Percentiles rank a stretch among this genome's conserved stretches.
These are phyloP conservation scores for Lasaia peninsularis DNA, from an alignment of 1,140 invertebrate species.

Conservation along the genomic window DNA sequence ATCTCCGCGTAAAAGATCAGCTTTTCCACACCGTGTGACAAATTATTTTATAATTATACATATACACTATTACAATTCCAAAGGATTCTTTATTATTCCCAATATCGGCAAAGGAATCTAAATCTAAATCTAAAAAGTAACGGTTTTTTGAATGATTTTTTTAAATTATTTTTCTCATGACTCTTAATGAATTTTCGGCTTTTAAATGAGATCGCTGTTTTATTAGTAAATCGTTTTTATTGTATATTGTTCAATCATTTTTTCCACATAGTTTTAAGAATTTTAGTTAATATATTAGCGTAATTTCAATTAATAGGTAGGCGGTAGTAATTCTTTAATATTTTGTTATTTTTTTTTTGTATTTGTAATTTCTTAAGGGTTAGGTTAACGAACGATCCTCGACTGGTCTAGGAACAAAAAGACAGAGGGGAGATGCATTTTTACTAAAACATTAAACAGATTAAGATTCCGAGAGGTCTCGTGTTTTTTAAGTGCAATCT, in stretches of 20 bases:
- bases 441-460: slow-evolving; percentile 42
- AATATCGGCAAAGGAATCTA: slow-evolving; percentile 7
- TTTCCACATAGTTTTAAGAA: slow-evolving; percentile 73
- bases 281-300: slow-evolving; percentile 72
- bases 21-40: slow-evolving; percentile 19
- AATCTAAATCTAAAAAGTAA: background rate
- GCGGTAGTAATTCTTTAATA: slow-evolving; percentile 72
- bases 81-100: background rate
- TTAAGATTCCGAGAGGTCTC: slow-evolving; percentile 40
- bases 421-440: slow-evolving; percentile 72
- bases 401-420: slow-evolving; percentile 70
- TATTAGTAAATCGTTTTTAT: slow-evolving; percentile 75
- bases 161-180: slow-evolving; percentile 6
- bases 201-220: slow-evolving; percentile 55
- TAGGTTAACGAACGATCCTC: slow-evolving; percentile 69
- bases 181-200: slow-evolving; percentile 13
- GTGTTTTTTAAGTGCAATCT: slow-evolving; percentile 38
- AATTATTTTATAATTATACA: slow-evolving; percentile 15
- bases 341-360: slow-evolving; percentile 74
- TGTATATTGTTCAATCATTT: slow-evolving; percentile 75
- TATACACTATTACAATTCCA: slow-evolving; percentile 6
- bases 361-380: slow-evolving; percentile 67
- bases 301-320: slow-evolving; percentile 74
- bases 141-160: slow-evolving; percentile 1
- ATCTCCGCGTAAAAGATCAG: slow-evolving; percentile 35